Evolutionary conservation across 2,797 vertebrate species (phyloP), one percentile per base, ranked within the genome.

Genomic region (Syngnathus rostellatus): DNA sequence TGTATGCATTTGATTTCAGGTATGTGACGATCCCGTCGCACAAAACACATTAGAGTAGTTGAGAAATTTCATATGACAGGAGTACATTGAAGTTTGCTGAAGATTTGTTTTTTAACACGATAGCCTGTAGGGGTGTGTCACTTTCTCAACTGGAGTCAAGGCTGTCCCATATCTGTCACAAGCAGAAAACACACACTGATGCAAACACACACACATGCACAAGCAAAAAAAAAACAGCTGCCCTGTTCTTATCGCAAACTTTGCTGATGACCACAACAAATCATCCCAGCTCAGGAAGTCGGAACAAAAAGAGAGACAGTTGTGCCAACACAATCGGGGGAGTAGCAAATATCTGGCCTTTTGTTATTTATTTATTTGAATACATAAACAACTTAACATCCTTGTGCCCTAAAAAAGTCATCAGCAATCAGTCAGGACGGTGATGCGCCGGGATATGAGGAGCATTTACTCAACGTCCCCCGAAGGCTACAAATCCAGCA

Each of bases 341-440:
- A 51, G 63, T 64, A 66, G 58, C 40, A 63, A 57, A 73, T 72
- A 67, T 64, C 43, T 63, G 65, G 46, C 37, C 67, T 74, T 63
- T 71, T 64, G 31, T 71, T 68, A 68, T 64, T 54, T 63, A 51
- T 69, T 70, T 75, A 69, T 76, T 68, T 82, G 73, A 6, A 82
- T 88, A 89, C 89, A 90, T 91, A 89, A 90, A 89, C 85, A 89
- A 86, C 73, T 83, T 81, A 86, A 81, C 90, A 85, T 90, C 84
- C 81, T 86, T 70, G 88, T 92, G 95, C 86, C 94, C 94, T 94
- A 89, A 95, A 96, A 96, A 92, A 95, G 95, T 96, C 95, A 95
- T 91, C 91, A 91, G 88, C 74, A 83, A 95, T 96, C 94, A 96
- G 89, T 90, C 89, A 89, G 86, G 90, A 92, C 89, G 89, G 87